Evolutionary conservation across 2,888 invertebrate species (phyloP), one percentile per base, ranked within the genome.

Genomic region (Dimorphilus gyrociliatus): DNA sequence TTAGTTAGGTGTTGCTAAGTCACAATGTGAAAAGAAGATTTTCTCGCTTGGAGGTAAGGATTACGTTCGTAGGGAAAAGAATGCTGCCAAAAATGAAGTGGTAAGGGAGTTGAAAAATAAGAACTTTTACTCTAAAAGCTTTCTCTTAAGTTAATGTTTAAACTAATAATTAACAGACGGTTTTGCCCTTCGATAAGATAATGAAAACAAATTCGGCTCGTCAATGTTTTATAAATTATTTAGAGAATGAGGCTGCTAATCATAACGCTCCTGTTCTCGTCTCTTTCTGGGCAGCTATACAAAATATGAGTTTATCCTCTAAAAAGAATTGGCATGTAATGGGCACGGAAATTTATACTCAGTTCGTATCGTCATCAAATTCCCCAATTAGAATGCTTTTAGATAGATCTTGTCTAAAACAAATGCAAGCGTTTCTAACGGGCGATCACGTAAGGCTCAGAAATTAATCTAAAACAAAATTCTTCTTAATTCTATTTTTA

Each of bases 321-420:
- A 47, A 51, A 44, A 53, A 53, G 40, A 32, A 75, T 27, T 70
- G 78, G 72, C 82, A 85, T 61, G 80, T 84, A 48, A 64, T 82
- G 17, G 86, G 80, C 7, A 79, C 81, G n/a, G 84, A 85, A 61
- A 80, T 85, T 49, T 85, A 81, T 64, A 82, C 84, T 53, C 81
- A 80, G 3, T 84, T 79, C 48, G 78, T 86, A 37, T 70, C 78
- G 40, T 78, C 77, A 29, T 76, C 78, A 2, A 75, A 75, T 36
- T 77, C 78, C 1, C 78, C 77, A 53, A 75, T 82, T 36, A 78
- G 78, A 66, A 75, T 81, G 25, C 79, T 81, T 51, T 34, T 53
- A 16, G 55, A 56, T 34, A 55, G 52, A 35, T 37, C 49, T 19
- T 46, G 48, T 4, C 70, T 79, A 32, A 82, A 81, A 57, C 69